Evolutionary conservation across 2,797 vertebrate species (phyloP).

Genomic region (Paguma larvata): DNA sequence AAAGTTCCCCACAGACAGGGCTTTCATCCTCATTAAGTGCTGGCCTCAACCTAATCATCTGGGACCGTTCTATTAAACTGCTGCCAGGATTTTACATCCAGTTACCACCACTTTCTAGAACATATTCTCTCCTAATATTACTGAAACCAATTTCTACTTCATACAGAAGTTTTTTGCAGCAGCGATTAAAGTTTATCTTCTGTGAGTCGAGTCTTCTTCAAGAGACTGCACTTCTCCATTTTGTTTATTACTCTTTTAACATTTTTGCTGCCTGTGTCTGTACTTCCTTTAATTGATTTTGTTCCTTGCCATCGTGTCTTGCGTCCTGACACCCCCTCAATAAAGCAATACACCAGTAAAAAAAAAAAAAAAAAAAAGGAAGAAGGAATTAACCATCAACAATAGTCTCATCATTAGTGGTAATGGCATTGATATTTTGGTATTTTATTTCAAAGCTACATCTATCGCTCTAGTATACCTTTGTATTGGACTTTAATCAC

Average conservation of each 20-base stretch:
- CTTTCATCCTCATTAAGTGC: neutral
- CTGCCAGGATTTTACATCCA: neutral
- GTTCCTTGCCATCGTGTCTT: neutral
- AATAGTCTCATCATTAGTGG: neutral
- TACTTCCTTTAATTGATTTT: neutral
- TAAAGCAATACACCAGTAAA: neutral
- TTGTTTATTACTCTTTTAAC: neutral
- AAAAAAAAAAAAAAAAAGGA: neutral
- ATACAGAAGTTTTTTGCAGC: neutral
- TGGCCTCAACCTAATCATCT: neutral
- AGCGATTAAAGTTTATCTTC: neutral
- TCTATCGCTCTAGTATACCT: neutral
- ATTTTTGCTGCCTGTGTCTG: neutral
- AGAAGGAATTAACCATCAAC: neutral
- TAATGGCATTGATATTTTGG: neutral
- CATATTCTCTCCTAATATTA: conserved; percentile 16
- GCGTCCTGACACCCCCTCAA: neutral
- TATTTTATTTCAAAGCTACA: neutral
- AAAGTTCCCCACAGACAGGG: neutral
- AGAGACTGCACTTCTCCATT: neutral
- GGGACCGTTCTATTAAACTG: neutral
- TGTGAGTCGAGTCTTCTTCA: neutral
- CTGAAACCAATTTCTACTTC: conserved; percentile 67
- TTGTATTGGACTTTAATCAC: neutral
- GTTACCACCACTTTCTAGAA: neutral